Evolutionary conservation across 2,113 vertebrate genomes (phyloP), one percentile per base, ranked within the genome.

Genomic region (Elanoides forficatus): DNA sequence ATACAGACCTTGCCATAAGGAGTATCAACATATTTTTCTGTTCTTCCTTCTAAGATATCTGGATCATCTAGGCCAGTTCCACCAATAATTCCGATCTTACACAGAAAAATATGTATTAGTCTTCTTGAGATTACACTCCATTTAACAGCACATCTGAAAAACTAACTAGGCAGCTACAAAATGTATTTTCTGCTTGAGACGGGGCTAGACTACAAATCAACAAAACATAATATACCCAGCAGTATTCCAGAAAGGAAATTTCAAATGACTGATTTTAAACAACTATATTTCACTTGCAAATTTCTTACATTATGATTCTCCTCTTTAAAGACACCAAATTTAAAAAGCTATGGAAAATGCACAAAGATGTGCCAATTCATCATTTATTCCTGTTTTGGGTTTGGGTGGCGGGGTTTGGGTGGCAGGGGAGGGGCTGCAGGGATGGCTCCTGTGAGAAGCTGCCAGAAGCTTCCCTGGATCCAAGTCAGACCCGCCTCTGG

Each of bases 21-120:
- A 9, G 99, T 99, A 90, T 99, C 99, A 38, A 99, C 99, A 50
- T 99, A 99, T 75, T 99, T 99, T 97, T 99, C 99, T 15, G 97
- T 99, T 97, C 99, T 99, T 98, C 98, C 99, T 97, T 99, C 99
- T 94, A 99, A 97, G 92, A 99, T 99, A 94, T 99, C 99, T 1
- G 99, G 99, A 96, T 99, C 99, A 97, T 99, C 98, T 79, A 99
- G 98, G 52, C 99, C 99, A 52, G 99, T 99, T 82, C 99, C 99
- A 93, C 99, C 99, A 55, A 99, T 99, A 95, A 99, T 99, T 94
- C 99, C 99, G 86, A 99, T 99, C 99, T 99, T 83, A 63, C 40
- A 93, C 10, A 88, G 70, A 92, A 88, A 86, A 97, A 15, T 18
- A 92, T 1, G 1, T 12, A 43, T 97, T 55, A 96, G 32, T 84